Evolutionary conservation across 1,140 invertebrate species (phyloP), one percentile per base, ranked within the genome.

Genomic region (Physella acuta): DNA sequence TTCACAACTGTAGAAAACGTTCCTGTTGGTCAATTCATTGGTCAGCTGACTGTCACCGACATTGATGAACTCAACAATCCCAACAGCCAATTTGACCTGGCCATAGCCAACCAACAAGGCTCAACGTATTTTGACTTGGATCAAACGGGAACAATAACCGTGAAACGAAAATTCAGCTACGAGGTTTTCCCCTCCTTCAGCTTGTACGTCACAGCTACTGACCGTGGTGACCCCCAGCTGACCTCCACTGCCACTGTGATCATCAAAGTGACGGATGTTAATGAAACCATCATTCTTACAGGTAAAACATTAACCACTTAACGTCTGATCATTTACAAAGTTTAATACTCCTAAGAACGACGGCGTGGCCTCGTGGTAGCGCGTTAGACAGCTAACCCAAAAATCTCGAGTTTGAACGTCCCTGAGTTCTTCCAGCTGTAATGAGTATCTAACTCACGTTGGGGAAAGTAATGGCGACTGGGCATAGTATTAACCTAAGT

Each of bases 221-320:
- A 71, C 64, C n/a, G 26, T 3, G 70, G 64, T 1, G 30, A 16
- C 1, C 59, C 70, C 11, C 11, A 36, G 5, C 33, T 52, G 33
- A 52, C 39, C 2, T 33, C 56, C n/a, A 71, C 64, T 2, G 64
- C 37, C 24, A 71, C 39, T 17, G 64, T 71, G 0, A 24, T 44
- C 0, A 58, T 67, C n/a, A 44, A 31, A 5, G 31, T 52, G 2
- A 14, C 24, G 28, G 64, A 66, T 24, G 34, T 66, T 30, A 0
- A 16, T 8, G 52, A 66, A 14, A 34, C 31, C n/a, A 3, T 26
- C 4, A 37, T n/a, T 8, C 2, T 34, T 5, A 55, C n/a, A 28
- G 16, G 64, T 66, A 36, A 56, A n/a, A n/a, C n/a, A n/a, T n/a
- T n/a, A n/a, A n/a, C n/a, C n/a, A n/a, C n/a, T n/a, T n/a, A n/a